phyloP scores from a whole-genome alignment of 1,140 invertebrate genomes.

The Drosophila burlai region DNA sequence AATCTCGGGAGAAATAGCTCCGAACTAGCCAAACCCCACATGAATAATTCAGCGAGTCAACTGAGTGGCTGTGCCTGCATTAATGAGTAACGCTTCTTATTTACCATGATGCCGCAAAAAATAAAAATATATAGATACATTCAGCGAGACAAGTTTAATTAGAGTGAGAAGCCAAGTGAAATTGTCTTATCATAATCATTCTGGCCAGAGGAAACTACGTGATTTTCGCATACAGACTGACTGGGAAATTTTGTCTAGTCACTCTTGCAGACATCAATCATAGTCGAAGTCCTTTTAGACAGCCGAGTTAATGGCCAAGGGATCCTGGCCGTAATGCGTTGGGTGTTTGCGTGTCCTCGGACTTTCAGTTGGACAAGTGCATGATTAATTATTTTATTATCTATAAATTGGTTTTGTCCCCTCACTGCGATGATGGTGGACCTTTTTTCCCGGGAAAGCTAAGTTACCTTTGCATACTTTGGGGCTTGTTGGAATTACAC shows the following conservation, averaged over 20 bases:
- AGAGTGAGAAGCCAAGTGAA: slow-evolving; percentile 65
- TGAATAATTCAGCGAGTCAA: slow-evolving; percentile 73
- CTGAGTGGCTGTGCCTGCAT: slow-evolving; percentile 58
- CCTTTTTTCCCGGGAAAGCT: slow-evolving; percentile 18
- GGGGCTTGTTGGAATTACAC: slow-evolving; percentile 28
- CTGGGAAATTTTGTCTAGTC: slow-evolving; percentile 70
- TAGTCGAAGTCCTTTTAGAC: slow-evolving; percentile 54
- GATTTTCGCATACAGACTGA: slow-evolving; percentile 67
- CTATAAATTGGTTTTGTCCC: slow-evolving; percentile 76
- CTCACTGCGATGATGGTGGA: slow-evolving; percentile 36
- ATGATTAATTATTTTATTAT: slow-evolving; percentile 83
- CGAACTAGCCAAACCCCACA: slow-evolving; percentile 46
- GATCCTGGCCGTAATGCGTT: slow-evolving; percentile 64
- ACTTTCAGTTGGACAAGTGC: slow-evolving; percentile 69
- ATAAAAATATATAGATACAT: slow-evolving; percentile 22
- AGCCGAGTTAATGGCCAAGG: slow-evolving; percentile 72
- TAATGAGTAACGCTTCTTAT: slow-evolving; percentile 79
- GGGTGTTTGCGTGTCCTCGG: slow-evolving; percentile 76
- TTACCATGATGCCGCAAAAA: slow-evolving; percentile 78
- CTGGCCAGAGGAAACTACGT: slow-evolving; percentile 36
- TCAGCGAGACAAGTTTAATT: slow-evolving; percentile 69
- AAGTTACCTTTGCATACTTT: slow-evolving; percentile 47
- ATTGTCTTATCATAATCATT: slow-evolving; percentile 81
- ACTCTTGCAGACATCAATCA: slow-evolving; percentile 73
- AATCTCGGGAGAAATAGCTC: slow-evolving; percentile 6